Conservation (phyloP, 2,113 vertebrate species). For the Ursus arctos region DNA sequence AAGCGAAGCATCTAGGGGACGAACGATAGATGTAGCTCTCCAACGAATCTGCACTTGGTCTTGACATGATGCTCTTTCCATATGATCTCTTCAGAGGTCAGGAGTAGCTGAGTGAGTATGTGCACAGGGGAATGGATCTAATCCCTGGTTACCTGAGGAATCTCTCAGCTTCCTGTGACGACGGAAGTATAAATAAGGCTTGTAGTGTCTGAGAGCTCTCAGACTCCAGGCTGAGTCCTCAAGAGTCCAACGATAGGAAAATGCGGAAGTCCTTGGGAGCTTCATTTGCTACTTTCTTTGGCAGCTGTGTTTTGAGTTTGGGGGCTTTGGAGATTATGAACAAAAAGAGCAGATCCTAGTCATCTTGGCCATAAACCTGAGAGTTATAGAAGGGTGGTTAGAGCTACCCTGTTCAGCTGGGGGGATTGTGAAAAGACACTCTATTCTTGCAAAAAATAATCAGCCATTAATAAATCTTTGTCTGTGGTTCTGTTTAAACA, state of each 20-base stretch:
- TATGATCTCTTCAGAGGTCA: neutral
- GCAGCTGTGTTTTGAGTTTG: neutral
- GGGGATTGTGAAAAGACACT: too few relatives aligned
- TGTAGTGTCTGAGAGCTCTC: neutral
- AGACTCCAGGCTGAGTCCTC: neutral
- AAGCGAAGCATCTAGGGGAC: neutral
- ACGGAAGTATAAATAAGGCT: neutral
- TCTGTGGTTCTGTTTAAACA: too few relatives aligned
- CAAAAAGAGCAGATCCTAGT: too few relatives aligned
- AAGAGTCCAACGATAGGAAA: neutral
- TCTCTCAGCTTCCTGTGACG: neutral
- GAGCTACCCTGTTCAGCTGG: too few relatives aligned
- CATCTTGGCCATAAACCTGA: too few relatives aligned
- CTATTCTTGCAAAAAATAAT: too few relatives aligned
- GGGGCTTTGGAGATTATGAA: neutral
- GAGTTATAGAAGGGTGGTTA: too few relatives aligned
- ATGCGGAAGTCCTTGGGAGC: neutral
- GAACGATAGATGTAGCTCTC: neutral
- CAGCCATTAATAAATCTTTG: too few relatives aligned
- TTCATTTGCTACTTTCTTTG: neutral
- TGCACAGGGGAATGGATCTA: neutral
- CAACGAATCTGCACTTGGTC: neutral
- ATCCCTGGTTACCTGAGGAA: neutral
- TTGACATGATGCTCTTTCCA: neutral
- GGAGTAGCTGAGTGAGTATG: neutral